Base-by-base conservation (phyloP, 2,888 invertebrate genomes). In the Lithosia quadra region DNA sequence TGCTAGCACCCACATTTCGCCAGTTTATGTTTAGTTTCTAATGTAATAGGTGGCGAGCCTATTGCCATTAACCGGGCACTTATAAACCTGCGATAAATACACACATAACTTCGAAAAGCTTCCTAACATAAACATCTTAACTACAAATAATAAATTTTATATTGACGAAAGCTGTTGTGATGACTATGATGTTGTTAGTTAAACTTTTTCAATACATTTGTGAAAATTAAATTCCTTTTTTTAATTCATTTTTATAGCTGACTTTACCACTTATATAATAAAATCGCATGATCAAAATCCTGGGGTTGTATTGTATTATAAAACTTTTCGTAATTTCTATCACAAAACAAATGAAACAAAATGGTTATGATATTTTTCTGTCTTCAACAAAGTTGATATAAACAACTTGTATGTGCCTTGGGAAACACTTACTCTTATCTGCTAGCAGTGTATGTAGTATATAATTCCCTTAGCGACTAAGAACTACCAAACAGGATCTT, bases 401-500 rank as follows among this genome's bases (percentile, higher is more conserved):
- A 68, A 59, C 24, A 64, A 61, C 59, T 66, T 65, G 58, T 34
- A 62, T 56, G 58, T 61, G 62, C 60, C 56, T 22, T 64, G 65
- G 65, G 69, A 72, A 70, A 68, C 57, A 67, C 24, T 39, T 59
- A 21, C 55, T 57, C 59, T 64, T 61, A 67, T 65, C 55, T 66
- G 28, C 64, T 61, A 59, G 49, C n/a, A 58, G 5, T 43, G 49
- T 28, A 34, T 74, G 67, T 67, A 49, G 64, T 61, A 28, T 66
- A 72, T 57, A 63, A 72, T 61, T 55, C 68, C 68, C 65, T 58
- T 11, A 65, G 57, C 33, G 58, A 65, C 58, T 43, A 68, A 69
- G 56, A 69, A 67, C 69, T 55, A 63, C 24, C 49, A 63, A 63
- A 63, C 65, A 72, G 55, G 63, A 64, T 72, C 57, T 67, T 39